These are phyloP conservation scores for Galerucella calmariensis DNA, from an alignment of 2,888 invertebrate species.

Conservation along the genomic window DNA sequence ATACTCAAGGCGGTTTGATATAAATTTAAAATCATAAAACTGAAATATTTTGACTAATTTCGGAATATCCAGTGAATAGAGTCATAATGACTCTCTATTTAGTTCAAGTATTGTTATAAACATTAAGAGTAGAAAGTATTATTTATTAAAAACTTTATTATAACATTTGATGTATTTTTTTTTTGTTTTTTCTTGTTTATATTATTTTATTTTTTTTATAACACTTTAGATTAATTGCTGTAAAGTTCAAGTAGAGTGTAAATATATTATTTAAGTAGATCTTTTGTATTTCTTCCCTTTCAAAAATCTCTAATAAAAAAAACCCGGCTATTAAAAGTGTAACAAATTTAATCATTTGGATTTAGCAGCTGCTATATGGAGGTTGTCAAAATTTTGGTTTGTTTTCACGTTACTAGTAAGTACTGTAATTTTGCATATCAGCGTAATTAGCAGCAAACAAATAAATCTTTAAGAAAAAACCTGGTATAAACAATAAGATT, in stretches of 20 bases:
- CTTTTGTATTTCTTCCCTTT: constrained; percentile 12
- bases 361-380: too few species aligned
- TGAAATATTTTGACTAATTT: not conserved
- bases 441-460: too few species aligned
- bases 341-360: too few species aligned
- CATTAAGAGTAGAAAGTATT: constrained; percentile 36
- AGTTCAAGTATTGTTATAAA: not conserved
- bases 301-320: not conserved
- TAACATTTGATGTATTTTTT: constrained; percentile 31
- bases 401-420: too few species aligned
- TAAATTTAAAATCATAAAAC: too few species aligned
- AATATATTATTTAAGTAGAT: constrained; percentile 51
- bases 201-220: constrained; percentile 42
- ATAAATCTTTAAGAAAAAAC: too few species aligned
- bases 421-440: too few species aligned
- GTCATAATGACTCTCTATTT: not conserved
- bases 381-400: too few species aligned
- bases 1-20: too few species aligned
- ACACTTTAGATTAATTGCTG: constrained; percentile 41
- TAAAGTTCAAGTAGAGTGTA: constrained; percentile 47
- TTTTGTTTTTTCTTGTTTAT: constrained; percentile 34
- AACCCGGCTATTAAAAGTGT: too few species aligned
- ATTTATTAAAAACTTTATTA: constrained; percentile 38
- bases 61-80: not conserved
- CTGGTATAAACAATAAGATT: too few species aligned